These are phyloP conservation scores for Cavia porcellus DNA, from an alignment of 2,113 vertebrate species.

Conservation along the genomic window DNA sequence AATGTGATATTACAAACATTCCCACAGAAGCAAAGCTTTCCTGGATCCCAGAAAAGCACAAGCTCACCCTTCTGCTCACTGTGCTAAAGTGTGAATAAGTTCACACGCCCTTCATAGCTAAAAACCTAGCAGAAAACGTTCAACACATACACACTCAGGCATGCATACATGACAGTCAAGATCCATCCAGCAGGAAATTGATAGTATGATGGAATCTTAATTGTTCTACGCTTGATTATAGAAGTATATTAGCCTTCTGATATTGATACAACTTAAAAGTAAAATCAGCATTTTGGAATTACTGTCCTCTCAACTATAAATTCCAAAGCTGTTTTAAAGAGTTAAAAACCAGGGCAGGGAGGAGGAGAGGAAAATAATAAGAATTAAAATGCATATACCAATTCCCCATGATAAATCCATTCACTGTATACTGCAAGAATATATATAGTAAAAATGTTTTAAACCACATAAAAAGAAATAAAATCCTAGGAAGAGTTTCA, in stretches of 20 bases:
- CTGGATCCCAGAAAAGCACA: not conserved
- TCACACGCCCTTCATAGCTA: not conserved
- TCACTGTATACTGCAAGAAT: not conserved
- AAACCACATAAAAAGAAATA: not conserved
- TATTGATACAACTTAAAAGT: conserved; percentile 24
- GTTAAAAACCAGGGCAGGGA: not conserved
- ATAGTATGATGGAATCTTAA: not conserved
- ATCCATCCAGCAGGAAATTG: not conserved
- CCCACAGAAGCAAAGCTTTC: conserved; percentile 56
- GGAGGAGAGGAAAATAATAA: not conserved
- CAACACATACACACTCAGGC: not conserved
- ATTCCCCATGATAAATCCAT: not conserved
- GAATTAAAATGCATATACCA: not conserved
- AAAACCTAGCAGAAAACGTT: conserved; percentile 2
- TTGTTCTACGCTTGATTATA: not conserved
- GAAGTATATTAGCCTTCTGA: not conserved
- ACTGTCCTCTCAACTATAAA: not conserved
- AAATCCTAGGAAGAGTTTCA: conserved; percentile 25
- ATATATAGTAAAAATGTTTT: not conserved
- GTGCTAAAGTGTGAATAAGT: not conserved
- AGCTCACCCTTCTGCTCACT: not conserved
- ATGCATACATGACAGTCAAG: not conserved
- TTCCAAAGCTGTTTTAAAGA: conserved; percentile 48
- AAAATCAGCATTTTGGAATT: not conserved
- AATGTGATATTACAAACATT: conserved; percentile 50